Conservation (phyloP, 2,888 invertebrate species). For the Halictus quadricinctus region DNA sequence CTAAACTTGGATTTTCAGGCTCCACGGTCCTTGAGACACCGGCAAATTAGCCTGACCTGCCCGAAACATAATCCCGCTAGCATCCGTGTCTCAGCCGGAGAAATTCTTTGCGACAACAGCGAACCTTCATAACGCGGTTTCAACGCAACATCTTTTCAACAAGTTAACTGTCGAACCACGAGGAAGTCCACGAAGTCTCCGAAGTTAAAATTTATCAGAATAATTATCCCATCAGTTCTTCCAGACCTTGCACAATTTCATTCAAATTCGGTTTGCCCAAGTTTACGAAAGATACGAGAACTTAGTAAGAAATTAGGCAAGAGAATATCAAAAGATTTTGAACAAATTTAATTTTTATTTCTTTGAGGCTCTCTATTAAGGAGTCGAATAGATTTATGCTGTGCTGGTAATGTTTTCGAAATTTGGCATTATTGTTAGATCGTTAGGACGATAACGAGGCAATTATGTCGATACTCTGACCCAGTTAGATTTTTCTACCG, state of each 20-base stretch:
- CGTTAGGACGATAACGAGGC: not conserved
- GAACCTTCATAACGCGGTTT: too few relatives aligned
- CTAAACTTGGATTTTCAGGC: constrained; percentile 36
- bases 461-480: constrained; percentile 31
- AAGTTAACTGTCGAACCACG: too few relatives aligned
- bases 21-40: not conserved
- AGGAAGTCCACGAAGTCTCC: too few relatives aligned
- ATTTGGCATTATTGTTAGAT: not conserved
- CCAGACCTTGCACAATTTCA: not conserved
- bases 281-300: too few relatives aligned
- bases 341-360: too few relatives aligned
- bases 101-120: not conserved
- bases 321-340: too few relatives aligned
- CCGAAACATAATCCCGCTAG: not conserved
- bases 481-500: constrained; percentile 20
- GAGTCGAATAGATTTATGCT: not conserved
- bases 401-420: not conserved
- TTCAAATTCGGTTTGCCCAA: too few relatives aligned
- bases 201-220: too few relatives aligned
- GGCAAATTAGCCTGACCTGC: not conserved
- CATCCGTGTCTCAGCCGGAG: not conserved
- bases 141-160: too few relatives aligned
- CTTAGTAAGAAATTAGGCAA: not conserved
- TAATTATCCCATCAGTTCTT: not conserved
- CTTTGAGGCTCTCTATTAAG: too few relatives aligned